Base-by-base conservation (phyloP, 2,888 invertebrate genomes). In the Pyralis farinalis region DNA sequence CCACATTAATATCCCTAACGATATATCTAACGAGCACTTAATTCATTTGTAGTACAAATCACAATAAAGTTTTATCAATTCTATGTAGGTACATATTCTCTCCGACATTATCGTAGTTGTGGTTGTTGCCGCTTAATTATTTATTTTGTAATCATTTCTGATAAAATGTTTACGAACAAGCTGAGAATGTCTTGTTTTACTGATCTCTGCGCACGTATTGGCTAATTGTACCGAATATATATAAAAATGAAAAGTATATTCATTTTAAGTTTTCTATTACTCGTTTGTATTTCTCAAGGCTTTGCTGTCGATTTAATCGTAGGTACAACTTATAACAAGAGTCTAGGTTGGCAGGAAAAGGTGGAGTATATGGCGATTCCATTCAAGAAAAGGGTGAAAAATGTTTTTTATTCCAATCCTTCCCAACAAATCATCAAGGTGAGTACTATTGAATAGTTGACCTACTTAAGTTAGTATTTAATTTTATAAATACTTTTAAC, bases 311-410 rank as follows among this genome's bases (percentile, higher is more conserved):
- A 83, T 46, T 48, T 84, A 12, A 62, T 74, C 4, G 61, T 80
- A 3, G 84, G 85, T 3, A 68, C 70, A 4, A 76, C 58, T 41
- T 71, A 70, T 30, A 79, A 80, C 41, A 43, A 51, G 0, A 68
- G 57, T 1, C 42, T 83, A 30, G 44, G 46, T 41, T 78, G 73
- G 73, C 77, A 78, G 49, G 47, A 71, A n/a, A 82, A 79, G 46
- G 65, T 62, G 1, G 69, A 83, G 1, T 81, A 76, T 38, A 63
- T 62, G 51, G 67, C 63, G 5, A 45, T 78, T 29, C 84, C 78
- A 0, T 83, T 84, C 34, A 72, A 63, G 42, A 84, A 81, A 45
- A 63, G 84, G 32, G 75, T 80, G 0, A 85, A 83, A 45, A 71
- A 79, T 53, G 46, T 71, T 1, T 85, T 85, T 47, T 84, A 63